These are phyloP conservation scores for Hydriomena furcata DNA, from an alignment of 2,888 invertebrate genomes.

Conservation along the genomic window DNA sequence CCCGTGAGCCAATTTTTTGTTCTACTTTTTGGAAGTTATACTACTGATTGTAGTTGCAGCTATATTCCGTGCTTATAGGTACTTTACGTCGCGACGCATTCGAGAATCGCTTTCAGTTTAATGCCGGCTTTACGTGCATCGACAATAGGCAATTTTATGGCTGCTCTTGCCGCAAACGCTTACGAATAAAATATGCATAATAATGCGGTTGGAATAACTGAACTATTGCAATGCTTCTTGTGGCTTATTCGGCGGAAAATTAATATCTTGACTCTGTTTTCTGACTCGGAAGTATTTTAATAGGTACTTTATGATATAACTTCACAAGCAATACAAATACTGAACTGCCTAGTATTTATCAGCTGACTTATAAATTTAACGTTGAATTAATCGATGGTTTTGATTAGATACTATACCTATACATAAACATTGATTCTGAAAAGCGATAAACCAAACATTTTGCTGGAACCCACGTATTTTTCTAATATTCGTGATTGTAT, in stretches of 20 bases:
- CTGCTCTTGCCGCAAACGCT: constrained; percentile 50
- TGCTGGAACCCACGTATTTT: too few relatives aligned
- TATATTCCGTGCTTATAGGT: constrained; percentile 22
- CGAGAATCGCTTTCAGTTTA: constrained; percentile 70
- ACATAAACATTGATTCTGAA: too few relatives aligned
- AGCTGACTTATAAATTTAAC: too few relatives aligned
- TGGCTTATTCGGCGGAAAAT: constrained; percentile 21
- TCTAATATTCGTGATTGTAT: too few relatives aligned
- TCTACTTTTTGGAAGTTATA: too few relatives aligned
- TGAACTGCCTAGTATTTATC: too few relatives aligned
- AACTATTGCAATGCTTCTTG: constrained; percentile 30
- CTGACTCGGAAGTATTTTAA: not conserved
- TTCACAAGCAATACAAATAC: too few relatives aligned
- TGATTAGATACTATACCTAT: too few relatives aligned
- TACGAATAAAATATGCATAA: constrained; percentile 50
- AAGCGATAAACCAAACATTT: too few relatives aligned
- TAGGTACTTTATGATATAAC: too few relatives aligned
- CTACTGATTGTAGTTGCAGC: constrained; percentile 2
- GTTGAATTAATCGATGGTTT: too few relatives aligned
- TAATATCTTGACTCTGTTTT: constrained; percentile 11
- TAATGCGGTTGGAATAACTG: constrained; percentile 37
- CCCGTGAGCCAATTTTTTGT: too few relatives aligned
- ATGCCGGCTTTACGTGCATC: constrained; percentile 67
- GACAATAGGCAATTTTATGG: constrained; percentile 72
- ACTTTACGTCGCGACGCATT: constrained; percentile 63